Evolutionary conservation across 2,888 invertebrate species (phyloP).

Genomic region (Monopis laevigella): DNA sequence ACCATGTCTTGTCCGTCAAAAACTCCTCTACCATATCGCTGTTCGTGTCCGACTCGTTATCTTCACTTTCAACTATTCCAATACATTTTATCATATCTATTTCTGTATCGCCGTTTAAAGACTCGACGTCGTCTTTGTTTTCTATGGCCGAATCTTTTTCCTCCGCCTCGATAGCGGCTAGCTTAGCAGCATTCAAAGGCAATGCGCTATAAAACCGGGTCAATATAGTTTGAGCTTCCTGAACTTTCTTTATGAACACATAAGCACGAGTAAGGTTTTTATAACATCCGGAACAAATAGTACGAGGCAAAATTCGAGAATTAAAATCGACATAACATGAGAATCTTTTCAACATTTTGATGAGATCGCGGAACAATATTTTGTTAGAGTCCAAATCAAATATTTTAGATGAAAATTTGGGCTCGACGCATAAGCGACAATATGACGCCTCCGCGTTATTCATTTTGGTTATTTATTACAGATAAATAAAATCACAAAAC

Average conservation of each 20-base stretch:
- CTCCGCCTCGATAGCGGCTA: no score
- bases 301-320: constrained; percentile 17
- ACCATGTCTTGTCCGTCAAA: constrained; percentile 18
- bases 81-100: no score
- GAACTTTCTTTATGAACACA: constrained; percentile 16
- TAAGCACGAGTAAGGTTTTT: constrained; percentile 16
- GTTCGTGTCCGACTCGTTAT: background rate
- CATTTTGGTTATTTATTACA: background rate
- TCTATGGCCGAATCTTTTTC: no score
- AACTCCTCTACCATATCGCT: background rate
- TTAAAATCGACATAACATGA: background rate
- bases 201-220: no score
- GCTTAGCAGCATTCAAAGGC: no score
- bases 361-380: background rate
- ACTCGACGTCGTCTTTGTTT: no score
- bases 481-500: no score
- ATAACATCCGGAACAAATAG: constrained; percentile 18
- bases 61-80: no score
- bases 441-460: background rate
- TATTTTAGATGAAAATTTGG: background rate
- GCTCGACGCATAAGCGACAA: constrained; percentile 9
- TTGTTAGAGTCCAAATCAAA: background rate
- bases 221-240: constrained; percentile 2
- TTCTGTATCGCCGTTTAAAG: no score
- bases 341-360: background rate